Evolutionary conservation across 2,113 vertebrate genomes (phyloP), one percentile per base, ranked within the genome.

Genomic region (Phalacrocorax brasilianus): DNA sequence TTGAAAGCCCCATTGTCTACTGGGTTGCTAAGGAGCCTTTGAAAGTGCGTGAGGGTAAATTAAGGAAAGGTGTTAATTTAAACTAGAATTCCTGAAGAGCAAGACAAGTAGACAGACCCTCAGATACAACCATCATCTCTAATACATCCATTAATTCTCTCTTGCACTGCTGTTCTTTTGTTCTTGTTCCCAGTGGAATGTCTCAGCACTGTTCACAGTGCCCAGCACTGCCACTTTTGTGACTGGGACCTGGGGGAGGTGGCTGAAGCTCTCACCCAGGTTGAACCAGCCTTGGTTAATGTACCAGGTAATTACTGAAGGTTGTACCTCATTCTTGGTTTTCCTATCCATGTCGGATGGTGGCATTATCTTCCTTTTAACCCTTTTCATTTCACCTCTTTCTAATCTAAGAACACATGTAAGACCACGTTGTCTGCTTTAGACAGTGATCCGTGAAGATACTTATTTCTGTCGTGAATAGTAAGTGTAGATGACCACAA

Each of bases 31-130:
- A 94, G 86, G 30, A 88, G 49, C 30, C 66, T 89, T 88, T 89
- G 53, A 79, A 93, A 91, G n/a, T 8, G 1, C 18, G 8, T 24
- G 38, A 70, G 27, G 26, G 15, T 62, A 66, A 61, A 56, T 89
- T 82, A 93, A 87, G 49, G 53, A 67, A 85, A 93, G 23, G 32
- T 71, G 18, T 73, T 93, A 87, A 77, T 92, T 94, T 89, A 59
- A 93, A 68, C 44, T 38, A 70, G 27, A 79, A 49, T 76, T 93
- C 45, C 78, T 89, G 53, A 93, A 65, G 52, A 85, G 74, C 13
- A 52, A 14, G 11, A 33, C 24, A 61, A 52, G 32, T 22, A 89
- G 77, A 58, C 33, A 77, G 61, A 74, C 52, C 73, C 2, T 3
- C 7, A 50, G 73, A 49, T 32, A 61, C 0, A 1, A 33, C 30